Evolutionary conservation across 2,888 invertebrate genomes (phyloP), one percentile per base, ranked within the genome.

Genomic region (Xanthorhoe spadicearia): DNA sequence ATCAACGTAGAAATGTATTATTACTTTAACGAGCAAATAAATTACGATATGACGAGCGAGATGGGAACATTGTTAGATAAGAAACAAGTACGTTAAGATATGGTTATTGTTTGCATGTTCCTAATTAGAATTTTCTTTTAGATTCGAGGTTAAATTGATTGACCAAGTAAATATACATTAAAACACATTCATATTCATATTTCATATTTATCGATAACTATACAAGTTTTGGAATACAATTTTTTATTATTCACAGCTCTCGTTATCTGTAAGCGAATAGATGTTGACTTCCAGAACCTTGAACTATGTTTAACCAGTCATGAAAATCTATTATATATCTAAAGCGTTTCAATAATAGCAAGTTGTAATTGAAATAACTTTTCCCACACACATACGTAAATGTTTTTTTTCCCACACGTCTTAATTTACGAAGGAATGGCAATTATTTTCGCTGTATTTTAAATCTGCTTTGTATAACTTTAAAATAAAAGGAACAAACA

Each of bases 131-230:
- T n/a, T 32, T 48, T 23, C 19, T 8, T 43, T 49, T 10, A 23
- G 7, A 49, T 58, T 54, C 52, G 52, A 54, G 50, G 52, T 54
- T 61, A 54, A 53, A 66, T 58, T 61, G 52, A 62, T 50, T 66
- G 66, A 62, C 61, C 61, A 58, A 66, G 61, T 62, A 57, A 65
- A 64, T 9, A 51, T n/a, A 19, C 13, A 46, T 10, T 43, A n/a
- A 17, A 17, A 48, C 48, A 13, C n/a, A 43, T 46, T n/a, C n/a
- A n/a, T 6, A 15, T 46, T 46, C n/a, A 10, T 46, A 7, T 0
- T 6, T 5, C 15, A 46, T 35, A 35, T 35, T 38, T 38, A 38
- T 10, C 10, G 9, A 38, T 38, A 13, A 49, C 48, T 7, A 15
- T 7, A 15, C 15, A 15, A 51, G 23, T 38, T 38, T 38, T 43